Evolutionary conservation across 2,888 invertebrate genomes (phyloP).

Genomic region (Pollenia labialis): DNA sequence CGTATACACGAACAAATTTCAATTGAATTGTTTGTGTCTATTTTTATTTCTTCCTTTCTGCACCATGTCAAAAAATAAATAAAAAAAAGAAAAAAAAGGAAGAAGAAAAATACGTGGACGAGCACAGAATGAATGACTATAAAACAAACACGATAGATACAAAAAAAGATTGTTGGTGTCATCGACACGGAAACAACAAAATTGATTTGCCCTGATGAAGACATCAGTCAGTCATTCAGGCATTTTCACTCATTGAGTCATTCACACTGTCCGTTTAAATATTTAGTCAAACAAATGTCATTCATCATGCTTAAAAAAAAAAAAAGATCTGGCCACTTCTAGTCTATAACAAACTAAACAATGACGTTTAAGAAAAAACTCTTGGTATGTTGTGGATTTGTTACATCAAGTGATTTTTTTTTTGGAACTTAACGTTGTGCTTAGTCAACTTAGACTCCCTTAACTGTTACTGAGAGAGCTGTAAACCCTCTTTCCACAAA

Average conservation of each 20-base stretch:
- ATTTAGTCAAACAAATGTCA: constrained; percentile 51
- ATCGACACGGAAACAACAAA: constrained; percentile 69
- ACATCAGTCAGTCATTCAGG: constrained; percentile 64
- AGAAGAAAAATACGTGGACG: background rate
- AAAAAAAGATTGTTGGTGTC: constrained; percentile 57
- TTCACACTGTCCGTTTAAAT: constrained; percentile 24
- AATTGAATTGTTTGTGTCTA: constrained; percentile 60
- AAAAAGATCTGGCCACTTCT: constrained; percentile 63
- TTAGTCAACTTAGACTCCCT: constrained; percentile 49
- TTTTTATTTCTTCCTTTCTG: constrained; percentile 45
- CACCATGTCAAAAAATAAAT: background rate
- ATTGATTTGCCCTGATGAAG: constrained; percentile 74
- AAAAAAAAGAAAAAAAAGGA: background rate
- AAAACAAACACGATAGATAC: constrained; percentile 35
- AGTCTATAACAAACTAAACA: constrained; percentile 56
- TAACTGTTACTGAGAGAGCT: background rate
- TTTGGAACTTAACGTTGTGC: constrained; percentile 39
- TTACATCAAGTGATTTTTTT: constrained; percentile 47
- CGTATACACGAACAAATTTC: constrained; percentile 23
- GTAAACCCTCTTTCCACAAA: constrained; percentile 33
- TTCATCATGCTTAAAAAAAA: constrained; percentile 60
- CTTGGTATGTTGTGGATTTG: constrained; percentile 39
- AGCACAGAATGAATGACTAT: constrained; percentile 4
- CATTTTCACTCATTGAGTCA: constrained; percentile 27
- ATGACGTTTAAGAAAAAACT: constrained; percentile 44